Conservation (phyloP, 1,140 invertebrate genomes). For the Notospermus geniculatus region DNA sequence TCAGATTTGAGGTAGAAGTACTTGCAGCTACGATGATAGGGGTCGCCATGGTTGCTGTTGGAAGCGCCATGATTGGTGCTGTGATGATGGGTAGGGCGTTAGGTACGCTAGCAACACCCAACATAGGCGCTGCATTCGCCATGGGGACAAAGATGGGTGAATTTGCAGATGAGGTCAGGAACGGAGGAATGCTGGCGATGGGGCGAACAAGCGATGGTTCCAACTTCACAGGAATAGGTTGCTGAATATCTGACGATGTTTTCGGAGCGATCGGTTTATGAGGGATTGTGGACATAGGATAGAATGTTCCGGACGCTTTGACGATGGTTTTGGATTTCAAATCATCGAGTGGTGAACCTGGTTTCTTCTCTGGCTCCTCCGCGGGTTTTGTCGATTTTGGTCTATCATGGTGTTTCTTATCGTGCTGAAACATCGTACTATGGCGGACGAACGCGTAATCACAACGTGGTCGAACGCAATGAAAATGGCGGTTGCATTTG, state of each 20-base stretch:
- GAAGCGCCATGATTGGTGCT: constrained; percentile 18
- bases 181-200: constrained; percentile 13
- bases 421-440: constrained; percentile 71
- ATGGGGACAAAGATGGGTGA: constrained; percentile 20
- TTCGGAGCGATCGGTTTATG: constrained; percentile 6
- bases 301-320: constrained; percentile 90
- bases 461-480: constrained; percentile 71
- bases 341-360: constrained; percentile 19
- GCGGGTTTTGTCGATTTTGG: constrained; percentile 16
- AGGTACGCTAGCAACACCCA: constrained; percentile 12
- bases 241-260: too few species aligned
- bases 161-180: constrained; percentile 10
- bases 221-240: not conserved
- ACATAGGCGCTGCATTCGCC: constrained; percentile 13
- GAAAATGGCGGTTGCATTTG: constrained; percentile 72
- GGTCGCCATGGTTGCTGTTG: constrained; percentile 20
- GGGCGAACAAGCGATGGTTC: constrained; percentile 13
- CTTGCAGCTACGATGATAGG: constrained; percentile 23
- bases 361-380: constrained; percentile 23
- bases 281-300: constrained; percentile 76
- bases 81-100: constrained; percentile 10
- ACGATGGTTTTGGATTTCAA: constrained; percentile 62
- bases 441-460: constrained; percentile 72
- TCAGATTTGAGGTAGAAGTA: constrained; percentile 1
- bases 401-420: constrained; percentile 59